These are phyloP conservation scores for Lampris incognitus DNA, from an alignment of 2,113 vertebrate genomes.

Conservation along the genomic window DNA sequence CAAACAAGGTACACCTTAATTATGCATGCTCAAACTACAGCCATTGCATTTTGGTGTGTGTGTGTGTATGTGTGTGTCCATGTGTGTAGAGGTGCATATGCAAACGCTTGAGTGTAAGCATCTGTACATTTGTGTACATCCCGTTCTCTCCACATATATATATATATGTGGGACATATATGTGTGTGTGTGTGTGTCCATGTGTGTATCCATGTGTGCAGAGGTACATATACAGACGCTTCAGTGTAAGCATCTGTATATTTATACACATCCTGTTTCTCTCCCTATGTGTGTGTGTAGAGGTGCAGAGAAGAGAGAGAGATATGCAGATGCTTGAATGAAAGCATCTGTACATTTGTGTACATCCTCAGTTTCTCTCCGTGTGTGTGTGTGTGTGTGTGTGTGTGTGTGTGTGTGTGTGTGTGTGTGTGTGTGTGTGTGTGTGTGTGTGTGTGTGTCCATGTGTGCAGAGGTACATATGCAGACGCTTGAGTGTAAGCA, in stretches of 20 bases:
- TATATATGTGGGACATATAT: slow-evolving; percentile 29
- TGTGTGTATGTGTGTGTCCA: slow-evolving; percentile 11
- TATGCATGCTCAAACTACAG: slow-evolving; percentile 81
- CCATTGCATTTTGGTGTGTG: slow-evolving; percentile 70
- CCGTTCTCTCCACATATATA: neutral
- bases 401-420: slow-evolving; percentile 28
- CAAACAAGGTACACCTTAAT: slow-evolving; percentile 83
- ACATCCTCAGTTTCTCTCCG: neutral
- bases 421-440: slow-evolving; percentile 23
- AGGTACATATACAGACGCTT: neutral
- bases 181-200: slow-evolving; percentile 10
- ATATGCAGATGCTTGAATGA: too few species aligned
- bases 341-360: too few species aligned
- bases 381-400: slow-evolving; percentile 28
- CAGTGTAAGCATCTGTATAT: neutral
- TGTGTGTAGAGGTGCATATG: too few species aligned
- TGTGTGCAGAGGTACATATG: neutral
- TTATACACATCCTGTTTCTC: slow-evolving; percentile 22
- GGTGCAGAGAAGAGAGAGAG: too few species aligned
- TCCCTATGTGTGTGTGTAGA: too few species aligned
- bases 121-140: too few species aligned
- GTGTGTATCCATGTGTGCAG: neutral
- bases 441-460: slow-evolving; percentile 6
- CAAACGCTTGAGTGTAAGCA: too few species aligned
- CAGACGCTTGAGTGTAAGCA: neutral